These are phyloP conservation scores for Pollenia angustigena DNA, from an alignment of 2,888 invertebrate species.

Conservation along the genomic window DNA sequence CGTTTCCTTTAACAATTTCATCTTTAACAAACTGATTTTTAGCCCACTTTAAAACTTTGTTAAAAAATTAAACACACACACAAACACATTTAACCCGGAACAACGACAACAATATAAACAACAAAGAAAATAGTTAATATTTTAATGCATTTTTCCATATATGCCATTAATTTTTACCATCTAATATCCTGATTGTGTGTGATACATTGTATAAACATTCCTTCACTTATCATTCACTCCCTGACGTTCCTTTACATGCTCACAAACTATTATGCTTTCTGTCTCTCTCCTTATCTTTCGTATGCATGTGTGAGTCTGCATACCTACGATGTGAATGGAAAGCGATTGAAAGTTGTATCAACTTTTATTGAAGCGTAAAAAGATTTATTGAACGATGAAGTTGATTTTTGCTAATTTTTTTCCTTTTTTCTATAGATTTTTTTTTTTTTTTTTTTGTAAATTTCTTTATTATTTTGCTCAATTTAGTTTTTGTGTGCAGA, in stretches of 20 bases:
- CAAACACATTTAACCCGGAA: not conserved
- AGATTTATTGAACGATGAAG: conserved; percentile 68
- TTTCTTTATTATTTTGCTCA: no score
- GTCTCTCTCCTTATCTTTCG: not conserved
- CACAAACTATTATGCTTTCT: not conserved
- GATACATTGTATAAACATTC: conserved; percentile 26
- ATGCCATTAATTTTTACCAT: conserved; percentile 32
- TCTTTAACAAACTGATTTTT: conserved; percentile 16
- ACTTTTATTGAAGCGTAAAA: conserved; percentile 71
- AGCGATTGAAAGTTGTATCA: conserved; percentile 68
- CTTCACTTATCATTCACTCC: not conserved
- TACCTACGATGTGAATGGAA: conserved; percentile 23
- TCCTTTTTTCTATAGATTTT: not conserved
- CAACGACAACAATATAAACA: conserved; percentile 18
- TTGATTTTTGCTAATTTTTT: conserved; percentile 31
- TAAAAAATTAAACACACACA: not conserved
- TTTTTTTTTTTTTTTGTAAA: conserved; percentile 2
- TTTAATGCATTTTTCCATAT: conserved; percentile 50
- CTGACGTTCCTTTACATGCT: not conserved
- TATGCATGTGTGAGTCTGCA: not conserved
- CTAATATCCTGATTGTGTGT: conserved; percentile 39
- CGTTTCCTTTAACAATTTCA: conserved; percentile 26
- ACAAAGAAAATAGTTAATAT: conserved; percentile 12
- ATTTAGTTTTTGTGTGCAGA: not conserved
- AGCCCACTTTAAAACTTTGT: conserved; percentile 23